phyloP scores from a whole-genome alignment of 2,888 invertebrate species.

The Callinectes sapidus region DNA sequence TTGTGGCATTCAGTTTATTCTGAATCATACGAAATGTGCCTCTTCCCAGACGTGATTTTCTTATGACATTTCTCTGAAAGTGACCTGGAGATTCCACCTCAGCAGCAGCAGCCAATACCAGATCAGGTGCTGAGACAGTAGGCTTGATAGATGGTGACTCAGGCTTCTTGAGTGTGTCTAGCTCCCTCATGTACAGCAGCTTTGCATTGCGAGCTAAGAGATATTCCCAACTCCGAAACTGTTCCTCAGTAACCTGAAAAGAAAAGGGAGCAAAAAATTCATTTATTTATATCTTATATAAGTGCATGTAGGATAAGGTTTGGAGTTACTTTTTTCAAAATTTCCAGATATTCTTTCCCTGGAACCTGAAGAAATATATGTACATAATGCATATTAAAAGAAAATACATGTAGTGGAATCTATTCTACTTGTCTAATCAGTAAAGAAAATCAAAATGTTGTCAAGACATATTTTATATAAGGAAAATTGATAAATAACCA shows the following conservation, averaged over 20 bases:
- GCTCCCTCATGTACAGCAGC: constrained; percentile 89
- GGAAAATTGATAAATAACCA: background rate
- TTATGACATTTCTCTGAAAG: constrained; percentile 50
- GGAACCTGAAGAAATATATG: background rate
- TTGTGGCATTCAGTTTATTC: constrained; percentile 58
- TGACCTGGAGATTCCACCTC: constrained; percentile 42
- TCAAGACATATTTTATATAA: background rate
- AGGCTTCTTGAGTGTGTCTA: constrained; percentile 80
- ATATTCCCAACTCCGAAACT: constrained; percentile 94
- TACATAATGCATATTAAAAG: background rate
- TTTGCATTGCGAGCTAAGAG: constrained; percentile 94
- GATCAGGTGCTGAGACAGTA: constrained; percentile 72
- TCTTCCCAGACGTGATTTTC: constrained; percentile 67
- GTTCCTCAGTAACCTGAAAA: constrained; percentile 84
- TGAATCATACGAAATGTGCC: constrained; percentile 66
- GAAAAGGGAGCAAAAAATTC: background rate
- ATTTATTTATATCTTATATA: background rate
- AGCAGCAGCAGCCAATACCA: constrained; percentile 51
- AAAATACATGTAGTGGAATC: background rate
- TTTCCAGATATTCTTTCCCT: background rate
- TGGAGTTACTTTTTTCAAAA: background rate
- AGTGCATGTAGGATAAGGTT: background rate
- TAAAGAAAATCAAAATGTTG: background rate
- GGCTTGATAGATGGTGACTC: constrained; percentile 44
- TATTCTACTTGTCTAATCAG: background rate